Base-by-base conservation (phyloP, 2,113 vertebrate species). In the Philantomba maxwellii region DNA sequence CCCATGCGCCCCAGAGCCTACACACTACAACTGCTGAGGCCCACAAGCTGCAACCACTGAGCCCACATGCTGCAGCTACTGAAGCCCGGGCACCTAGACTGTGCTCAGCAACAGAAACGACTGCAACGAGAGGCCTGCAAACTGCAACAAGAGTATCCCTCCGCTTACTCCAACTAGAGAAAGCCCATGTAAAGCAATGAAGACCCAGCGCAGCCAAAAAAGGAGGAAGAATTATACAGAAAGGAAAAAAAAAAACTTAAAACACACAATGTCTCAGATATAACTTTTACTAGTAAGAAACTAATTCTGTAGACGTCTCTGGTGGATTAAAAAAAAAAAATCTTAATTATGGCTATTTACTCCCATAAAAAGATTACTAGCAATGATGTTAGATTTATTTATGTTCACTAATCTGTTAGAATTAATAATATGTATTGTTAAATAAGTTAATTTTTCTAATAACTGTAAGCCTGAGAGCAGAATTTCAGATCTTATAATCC, bases 401-500 rank as follows among this genome's bases (percentile, higher is more conserved):
- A 94, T 51, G 43, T 49, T 43, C 70, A 75, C 23, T 83, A 45
- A 86, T 64, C 43, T 93, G 45, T 73, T 80, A 92, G 96, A 85
- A 90, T 6, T 5, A 87, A 87, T 82, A 55, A 87, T 81, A 49
- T 12, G 78, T 26, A 94, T 47, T 26, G 21, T 21, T 84, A 45
- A 96, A 36, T 13, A 25, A 90, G 80, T 77, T 77, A 58, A 58
- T 45, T 84, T 89, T 93, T 39, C 39, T 62, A 88, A 64, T 64
- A 7, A 89, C 47, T 87, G 1, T 47, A 83, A 89, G 70, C 17
- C 53, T 93, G 30, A 87, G 16, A 95, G 30, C 33, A 33, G 53
- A 91, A 89, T 64, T 91, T 94, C 93, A 57, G 39, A 87, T 53
- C 82, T 89, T 82, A 78, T n/a, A n/a, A 66, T 75, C 75, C 58